Percentiles rank a stretch among this genome's conserved stretches.
Conservation (phyloP, 1,140 invertebrate genomes). For the Venturia canescens region DNA sequence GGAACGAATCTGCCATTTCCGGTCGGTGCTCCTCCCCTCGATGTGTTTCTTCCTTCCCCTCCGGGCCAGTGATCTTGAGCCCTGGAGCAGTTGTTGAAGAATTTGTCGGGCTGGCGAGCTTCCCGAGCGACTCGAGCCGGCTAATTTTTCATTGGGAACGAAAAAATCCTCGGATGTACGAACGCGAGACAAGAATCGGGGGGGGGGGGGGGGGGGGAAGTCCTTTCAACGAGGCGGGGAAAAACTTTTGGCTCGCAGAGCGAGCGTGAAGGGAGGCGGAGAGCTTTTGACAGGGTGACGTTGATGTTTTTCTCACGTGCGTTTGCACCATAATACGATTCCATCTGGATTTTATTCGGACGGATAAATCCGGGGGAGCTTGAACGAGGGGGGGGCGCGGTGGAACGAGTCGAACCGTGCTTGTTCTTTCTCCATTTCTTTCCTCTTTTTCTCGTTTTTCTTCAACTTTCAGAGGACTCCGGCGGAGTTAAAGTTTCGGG, state of each 20-base stretch:
- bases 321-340: conserved; percentile 13
- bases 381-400: background rate
- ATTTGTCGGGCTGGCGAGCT: too few species aligned
- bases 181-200: too few species aligned
- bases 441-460: background rate
- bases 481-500: conserved; percentile 40
- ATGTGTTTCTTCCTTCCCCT: background rate
- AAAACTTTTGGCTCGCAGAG: background rate
- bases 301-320: conserved; percentile 28
- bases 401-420: background rate
- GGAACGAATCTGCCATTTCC: conserved; percentile 37
- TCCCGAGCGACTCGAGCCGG: too few species aligned
- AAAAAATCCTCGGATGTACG: too few species aligned
- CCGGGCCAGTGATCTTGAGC: background rate
- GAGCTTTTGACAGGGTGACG: background rate
- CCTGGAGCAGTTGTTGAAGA: too few species aligned
- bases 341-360: conserved; percentile 22
- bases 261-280: background rate
- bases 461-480: background rate
- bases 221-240: too few species aligned
- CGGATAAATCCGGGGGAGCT: background rate
- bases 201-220: too few species aligned
- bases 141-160: too few species aligned
- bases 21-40: background rate
- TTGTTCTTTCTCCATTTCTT: background rate